These are phyloP conservation scores for Megalops atlanticus DNA, from an alignment of 2,113 vertebrate genomes.

Conservation along the genomic window DNA sequence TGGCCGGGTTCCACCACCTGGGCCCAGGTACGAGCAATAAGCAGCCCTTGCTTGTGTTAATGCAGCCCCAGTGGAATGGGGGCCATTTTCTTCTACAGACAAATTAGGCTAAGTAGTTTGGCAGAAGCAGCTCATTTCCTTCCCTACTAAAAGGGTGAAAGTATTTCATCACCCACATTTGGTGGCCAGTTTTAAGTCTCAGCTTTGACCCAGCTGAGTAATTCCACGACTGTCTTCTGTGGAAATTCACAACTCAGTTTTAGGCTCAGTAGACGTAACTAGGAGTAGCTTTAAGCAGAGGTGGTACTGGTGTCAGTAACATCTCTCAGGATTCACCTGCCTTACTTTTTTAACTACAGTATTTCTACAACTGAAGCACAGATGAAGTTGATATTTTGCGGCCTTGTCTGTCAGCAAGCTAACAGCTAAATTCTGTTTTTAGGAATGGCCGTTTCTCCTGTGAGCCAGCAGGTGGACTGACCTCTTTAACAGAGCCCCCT, in stretches of 20 bases:
- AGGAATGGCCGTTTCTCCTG: conserved; percentile 94
- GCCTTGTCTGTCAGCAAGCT: background rate
- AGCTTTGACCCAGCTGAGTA: no score
- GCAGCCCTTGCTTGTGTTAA: background rate
- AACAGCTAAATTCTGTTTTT: conserved; percentile 33
- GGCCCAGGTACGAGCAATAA: conserved; percentile 81
- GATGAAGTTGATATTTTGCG: no score
- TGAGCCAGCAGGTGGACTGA: conserved; percentile 92
- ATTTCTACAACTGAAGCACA: background rate
- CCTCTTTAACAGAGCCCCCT: conserved; percentile 88
- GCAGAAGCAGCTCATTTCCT: no score
- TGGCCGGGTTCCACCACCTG: conserved; percentile 86
- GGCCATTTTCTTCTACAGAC: no score
- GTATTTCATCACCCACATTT: background rate
- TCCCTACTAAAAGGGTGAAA: no score
- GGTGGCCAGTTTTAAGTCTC: no score
- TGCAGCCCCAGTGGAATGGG: no score
- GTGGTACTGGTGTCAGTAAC: background rate
- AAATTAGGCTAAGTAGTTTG: no score
- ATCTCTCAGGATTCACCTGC: background rate
- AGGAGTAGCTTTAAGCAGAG: background rate
- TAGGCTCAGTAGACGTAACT: background rate
- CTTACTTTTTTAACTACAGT: background rate
- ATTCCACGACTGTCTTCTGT: background rate
- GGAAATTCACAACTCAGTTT: background rate